Base-by-base conservation (phyloP, 2,888 invertebrate species). In the Uropetala carovei region DNA sequence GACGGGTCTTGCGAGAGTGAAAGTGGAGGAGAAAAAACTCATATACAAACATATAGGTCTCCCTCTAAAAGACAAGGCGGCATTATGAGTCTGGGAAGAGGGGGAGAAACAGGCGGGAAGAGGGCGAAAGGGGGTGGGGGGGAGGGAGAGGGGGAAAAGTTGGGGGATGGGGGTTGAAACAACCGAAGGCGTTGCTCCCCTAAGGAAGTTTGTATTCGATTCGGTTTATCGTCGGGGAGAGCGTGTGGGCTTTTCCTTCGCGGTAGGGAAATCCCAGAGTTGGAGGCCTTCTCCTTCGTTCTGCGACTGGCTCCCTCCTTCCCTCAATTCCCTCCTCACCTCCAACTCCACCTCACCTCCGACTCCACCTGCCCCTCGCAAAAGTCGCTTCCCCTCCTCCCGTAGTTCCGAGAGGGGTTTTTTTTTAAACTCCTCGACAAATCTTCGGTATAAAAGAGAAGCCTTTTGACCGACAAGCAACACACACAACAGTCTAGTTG, bases 191-290 rank as follows among this genome's bases (percentile, higher is more conserved):
- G 89, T 89, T 89, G 43, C 86, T 86, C 86, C 86, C 59, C 64
- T n/a, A 64, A 89, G 89, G 89, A 89, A 89, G 89, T 89, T 89
- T 89, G 89, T 89, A 64, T 89, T 89, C 89, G 89, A 89, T 89
- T 89, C 89, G 89, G 64, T 89, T 89, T 89, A 89, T 89, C 89
- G 43, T 30, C n/a, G 27, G 43, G n/a, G 64, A 30, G 64, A 30
- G 89, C 27, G 89, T 60, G 89, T 18, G 56, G 86, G 58, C n/a
- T 82, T n/a, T n/a, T 14, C 30, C 75, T n/a, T 18, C 16, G 18
- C 18, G 86, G 64, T 83, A 43, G 89, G 60, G 59, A 64, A 89
- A 89, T n/a, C 89, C 89, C 22, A 64, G 89, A 60, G 22, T 83
- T 43, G 56, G 83, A 83, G 59, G 27, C 59, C 86, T 16, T 59